Percentiles rank a stretch among this genome's conserved stretches.
Conservation (phyloP, 2,888 invertebrate species). For the Syritta pipiens region DNA sequence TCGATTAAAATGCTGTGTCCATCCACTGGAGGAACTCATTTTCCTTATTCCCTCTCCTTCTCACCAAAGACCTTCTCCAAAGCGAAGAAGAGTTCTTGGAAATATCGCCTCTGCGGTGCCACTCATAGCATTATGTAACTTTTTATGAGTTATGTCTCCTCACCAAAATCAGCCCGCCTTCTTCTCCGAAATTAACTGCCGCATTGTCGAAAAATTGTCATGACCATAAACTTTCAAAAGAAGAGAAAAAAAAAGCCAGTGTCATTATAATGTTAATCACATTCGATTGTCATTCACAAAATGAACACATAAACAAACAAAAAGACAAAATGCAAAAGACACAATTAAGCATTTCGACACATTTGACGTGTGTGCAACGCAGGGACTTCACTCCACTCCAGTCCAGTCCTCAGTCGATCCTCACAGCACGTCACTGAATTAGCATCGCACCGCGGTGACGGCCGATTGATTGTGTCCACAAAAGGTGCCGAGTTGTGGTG, state of each 20-base stretch:
- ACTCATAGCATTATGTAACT: background rate
- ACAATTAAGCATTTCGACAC: slow-evolving; percentile 54
- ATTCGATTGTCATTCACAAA: slow-evolving; percentile 49
- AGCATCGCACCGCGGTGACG: slow-evolving; percentile 52
- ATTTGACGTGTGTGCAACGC: slow-evolving; percentile 48
- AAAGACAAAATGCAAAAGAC: slow-evolving; percentile 37
- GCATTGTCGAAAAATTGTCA: slow-evolving; percentile 54
- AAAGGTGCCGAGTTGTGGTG: slow-evolving; percentile 39
- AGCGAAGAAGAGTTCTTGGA: slow-evolving; percentile 20
- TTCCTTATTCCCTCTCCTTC: too few relatives aligned
- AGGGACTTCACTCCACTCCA: background rate
- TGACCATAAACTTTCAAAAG: slow-evolving; percentile 34
- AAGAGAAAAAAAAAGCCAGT: slow-evolving; percentile 43
- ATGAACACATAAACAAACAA: slow-evolving; percentile 29
- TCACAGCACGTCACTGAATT: slow-evolving; percentile 42
- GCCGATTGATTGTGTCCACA: slow-evolving; percentile 61
- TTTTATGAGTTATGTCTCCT: slow-evolving; percentile 14
- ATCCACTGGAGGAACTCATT: too few relatives aligned
- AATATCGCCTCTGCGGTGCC: background rate
- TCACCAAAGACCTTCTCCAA: too few relatives aligned
- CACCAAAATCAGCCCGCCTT: slow-evolving; percentile 3
- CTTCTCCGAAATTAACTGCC: slow-evolving; percentile 22
- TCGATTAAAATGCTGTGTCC: too few relatives aligned
- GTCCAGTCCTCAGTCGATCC: slow-evolving; percentile 15
- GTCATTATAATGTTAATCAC: slow-evolving; percentile 63